Base-by-base conservation (phyloP, 2,797 vertebrate species). In the Pampus argenteus region DNA sequence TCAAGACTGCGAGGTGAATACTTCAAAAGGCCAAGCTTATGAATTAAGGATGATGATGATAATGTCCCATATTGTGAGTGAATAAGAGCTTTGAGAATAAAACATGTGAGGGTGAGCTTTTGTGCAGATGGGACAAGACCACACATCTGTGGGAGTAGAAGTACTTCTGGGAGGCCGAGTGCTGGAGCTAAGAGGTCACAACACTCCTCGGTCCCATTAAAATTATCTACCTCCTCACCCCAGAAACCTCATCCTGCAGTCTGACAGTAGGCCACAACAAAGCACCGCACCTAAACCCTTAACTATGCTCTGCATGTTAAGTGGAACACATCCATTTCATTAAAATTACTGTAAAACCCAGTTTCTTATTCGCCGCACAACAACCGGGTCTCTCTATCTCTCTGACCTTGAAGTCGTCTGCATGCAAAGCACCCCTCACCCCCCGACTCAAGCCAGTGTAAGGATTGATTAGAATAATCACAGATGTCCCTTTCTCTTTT, bases 301-400 rank as follows among this genome's bases (percentile, higher is more conserved):
- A 67, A 20, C 73, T 66, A n/a, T 34, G 55, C 74, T 70, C 72
- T 83, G 86, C 86, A 90, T 92, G 75, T 71, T 79, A 89, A 90
- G 76, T 82, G 66, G 48, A 83, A 69, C 6, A 13, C 85, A 68
- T 88, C 74, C 65, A 74, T 88, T 86, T 81, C 31, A 84, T 86
- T 69, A 76, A 78, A 89, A 87, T 83, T 11, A 78, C 79, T 57
- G 78, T 64, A 64, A 73, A 85, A 79, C 71, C 61, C 71, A 67
- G 70, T 59, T 83, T 85, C 71, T 90, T 67, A 84, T 86, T 88
- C 81, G 60, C 64, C 2, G 56, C 79, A 72, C 78, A 82, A 76
- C 85, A 74, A 47, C 58, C 5, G 6, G 65, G 50, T 79, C 82
- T 63, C 44, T 69, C 51, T 84, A 79, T 90, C 88, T 87, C 13